Conservation (phyloP, 2,797 vertebrate genomes). For the Podarcis siculus region DNA sequence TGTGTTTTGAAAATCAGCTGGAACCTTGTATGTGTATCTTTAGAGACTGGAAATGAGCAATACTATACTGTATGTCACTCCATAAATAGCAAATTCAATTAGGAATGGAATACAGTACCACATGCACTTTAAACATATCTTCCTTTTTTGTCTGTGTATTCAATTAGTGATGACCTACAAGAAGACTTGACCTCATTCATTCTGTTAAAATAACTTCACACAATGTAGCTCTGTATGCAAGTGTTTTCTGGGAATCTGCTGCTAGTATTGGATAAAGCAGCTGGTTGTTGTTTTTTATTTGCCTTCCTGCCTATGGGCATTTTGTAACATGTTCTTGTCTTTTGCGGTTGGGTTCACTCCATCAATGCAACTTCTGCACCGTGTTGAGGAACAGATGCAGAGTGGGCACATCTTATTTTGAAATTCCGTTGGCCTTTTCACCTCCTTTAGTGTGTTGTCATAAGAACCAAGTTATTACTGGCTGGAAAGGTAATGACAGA, state of each 20-base stretch:
- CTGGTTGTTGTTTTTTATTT: constrained; percentile 19
- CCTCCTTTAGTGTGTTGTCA: not conserved
- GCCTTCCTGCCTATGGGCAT: constrained; percentile 3
- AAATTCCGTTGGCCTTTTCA: constrained; percentile 25
- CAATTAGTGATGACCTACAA: not conserved
- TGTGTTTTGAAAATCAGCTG: not conserved
- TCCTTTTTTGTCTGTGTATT: not conserved
- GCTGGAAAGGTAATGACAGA: constrained; percentile 23
- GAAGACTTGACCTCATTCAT: not conserved
- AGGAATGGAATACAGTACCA: not conserved
- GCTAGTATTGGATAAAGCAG: constrained; percentile 17
- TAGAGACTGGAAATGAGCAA: constrained; percentile 15
- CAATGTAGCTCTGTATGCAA: not conserved
- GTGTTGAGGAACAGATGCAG: constrained; percentile 23
- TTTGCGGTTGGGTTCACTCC: constrained; percentile 30
- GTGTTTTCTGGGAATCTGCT: not conserved
- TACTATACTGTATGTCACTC: constrained; percentile 1
- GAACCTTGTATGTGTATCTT: not conserved
- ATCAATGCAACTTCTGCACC: constrained; percentile 12
- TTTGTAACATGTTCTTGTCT: constrained; percentile 4
- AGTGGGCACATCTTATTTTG: constrained; percentile 37
- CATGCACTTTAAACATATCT: not conserved
- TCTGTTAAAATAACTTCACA: constrained; percentile 15
- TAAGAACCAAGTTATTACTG: constrained; percentile 14
- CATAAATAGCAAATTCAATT: not conserved